Evolutionary conservation across 2,797 vertebrate genomes (phyloP).

Genomic region (Mastacembelus armatus): DNA sequence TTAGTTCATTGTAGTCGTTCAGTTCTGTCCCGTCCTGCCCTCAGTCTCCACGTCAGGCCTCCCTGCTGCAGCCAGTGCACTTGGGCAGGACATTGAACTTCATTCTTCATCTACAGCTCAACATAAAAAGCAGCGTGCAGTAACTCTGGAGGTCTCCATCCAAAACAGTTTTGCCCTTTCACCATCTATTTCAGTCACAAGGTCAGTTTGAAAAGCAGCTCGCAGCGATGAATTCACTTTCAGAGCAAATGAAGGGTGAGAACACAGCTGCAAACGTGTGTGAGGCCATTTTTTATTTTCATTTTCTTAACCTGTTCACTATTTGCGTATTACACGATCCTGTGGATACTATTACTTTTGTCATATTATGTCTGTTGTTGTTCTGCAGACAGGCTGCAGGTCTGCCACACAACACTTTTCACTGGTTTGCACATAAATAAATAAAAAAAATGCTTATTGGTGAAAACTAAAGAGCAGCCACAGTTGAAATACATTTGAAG

Average conservation of each 20-base stretch:
- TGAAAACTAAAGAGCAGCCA: too few relatives aligned
- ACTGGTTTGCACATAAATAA: too few relatives aligned
- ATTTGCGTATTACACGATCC: too few relatives aligned
- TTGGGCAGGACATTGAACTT: neutral
- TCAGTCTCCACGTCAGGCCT: neutral
- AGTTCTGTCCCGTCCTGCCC: neutral
- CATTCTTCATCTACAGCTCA: neutral
- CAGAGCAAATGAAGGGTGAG: conserved; percentile 9
- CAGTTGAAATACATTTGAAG: too few relatives aligned
- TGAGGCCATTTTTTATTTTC: neutral
- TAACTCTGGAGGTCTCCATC: conserved; percentile 15
- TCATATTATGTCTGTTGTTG: neutral
- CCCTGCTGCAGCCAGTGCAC: neutral
- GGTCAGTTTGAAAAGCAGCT: conserved; percentile 46
- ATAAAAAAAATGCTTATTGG: too few relatives aligned
- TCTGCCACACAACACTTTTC: too few relatives aligned
- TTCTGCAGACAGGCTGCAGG: too few relatives aligned
- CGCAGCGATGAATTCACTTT: conserved; percentile 17
- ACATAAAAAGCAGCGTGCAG: neutral
- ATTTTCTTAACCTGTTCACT: neutral
- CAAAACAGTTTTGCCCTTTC: conserved; percentile 37
- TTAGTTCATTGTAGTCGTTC: too few relatives aligned
- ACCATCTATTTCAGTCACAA: conserved; percentile 55
- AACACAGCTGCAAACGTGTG: neutral
- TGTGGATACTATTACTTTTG: too few relatives aligned